These are phyloP conservation scores for Coenonympha arcania DNA, from an alignment of 2,888 invertebrate species.

Conservation along the genomic window DNA sequence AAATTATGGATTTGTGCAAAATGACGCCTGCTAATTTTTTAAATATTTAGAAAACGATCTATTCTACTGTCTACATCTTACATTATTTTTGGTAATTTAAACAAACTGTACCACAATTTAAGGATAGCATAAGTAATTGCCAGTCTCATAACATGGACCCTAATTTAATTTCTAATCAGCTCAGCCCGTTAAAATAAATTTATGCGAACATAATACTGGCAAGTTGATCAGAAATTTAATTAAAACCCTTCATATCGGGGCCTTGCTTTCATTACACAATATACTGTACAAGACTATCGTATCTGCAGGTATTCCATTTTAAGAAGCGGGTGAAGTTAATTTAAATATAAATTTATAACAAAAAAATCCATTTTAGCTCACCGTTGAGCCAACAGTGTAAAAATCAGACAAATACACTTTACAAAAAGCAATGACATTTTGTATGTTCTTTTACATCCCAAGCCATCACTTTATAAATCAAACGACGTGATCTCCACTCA, in stretches of 20 bases:
- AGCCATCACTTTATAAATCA: constrained; percentile 39
- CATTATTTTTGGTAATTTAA: neutral
- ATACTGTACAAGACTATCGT: neutral
- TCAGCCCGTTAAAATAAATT: constrained; percentile 9
- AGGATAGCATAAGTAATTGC: neutral
- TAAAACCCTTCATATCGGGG: constrained; percentile 15
- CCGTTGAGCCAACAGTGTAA: too few species aligned
- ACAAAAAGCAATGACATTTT: constrained; percentile 6
- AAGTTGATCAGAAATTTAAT: constrained; percentile 18
- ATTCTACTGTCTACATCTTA: neutral
- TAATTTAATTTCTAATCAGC: constrained; percentile 13
- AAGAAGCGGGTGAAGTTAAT: too few species aligned
- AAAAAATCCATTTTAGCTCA: neutral
- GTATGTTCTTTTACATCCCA: constrained; percentile 19
- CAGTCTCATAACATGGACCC: neutral
- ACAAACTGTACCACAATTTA: constrained; percentile 1
- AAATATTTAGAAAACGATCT: too few species aligned
- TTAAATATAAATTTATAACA: too few species aligned
- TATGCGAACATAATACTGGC: constrained; percentile 4
- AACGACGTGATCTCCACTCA: constrained; percentile 49
- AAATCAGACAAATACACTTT: neutral
- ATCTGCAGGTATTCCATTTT: neutral
- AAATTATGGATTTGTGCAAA: too few species aligned
- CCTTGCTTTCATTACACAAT: neutral
- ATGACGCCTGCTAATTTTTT: too few species aligned